A percentile compares a stretch with the other conserved stretches of the same genome.
phyloP scores from a whole-genome alignment of 2,797 vertebrate species.

The Taeniopygia guttata region DNA sequence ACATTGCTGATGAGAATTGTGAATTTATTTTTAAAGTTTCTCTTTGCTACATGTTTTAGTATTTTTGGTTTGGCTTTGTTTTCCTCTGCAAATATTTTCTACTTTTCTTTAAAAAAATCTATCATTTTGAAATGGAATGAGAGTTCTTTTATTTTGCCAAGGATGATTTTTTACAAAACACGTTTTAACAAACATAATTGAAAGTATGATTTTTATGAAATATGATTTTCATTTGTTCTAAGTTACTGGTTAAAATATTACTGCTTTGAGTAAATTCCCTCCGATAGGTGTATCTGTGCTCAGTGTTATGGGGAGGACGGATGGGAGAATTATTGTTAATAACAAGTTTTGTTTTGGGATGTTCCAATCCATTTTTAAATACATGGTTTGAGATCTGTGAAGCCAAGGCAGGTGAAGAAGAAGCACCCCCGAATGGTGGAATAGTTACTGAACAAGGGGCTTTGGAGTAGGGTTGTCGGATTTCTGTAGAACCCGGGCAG shows the following conservation, averaged over 20 bases:
- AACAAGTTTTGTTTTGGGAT: not conserved
- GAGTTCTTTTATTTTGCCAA: constrained; percentile 28
- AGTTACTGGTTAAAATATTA: not conserved
- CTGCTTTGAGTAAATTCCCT: not conserved
- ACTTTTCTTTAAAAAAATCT: not conserved
- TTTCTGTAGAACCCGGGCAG: constrained; percentile 25
- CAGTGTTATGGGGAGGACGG: not conserved
- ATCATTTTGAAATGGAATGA: constrained; percentile 25
- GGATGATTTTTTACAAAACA: not conserved
- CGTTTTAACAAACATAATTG: not conserved
- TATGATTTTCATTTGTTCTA: constrained; percentile 20
- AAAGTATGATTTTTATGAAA: constrained; percentile 8
- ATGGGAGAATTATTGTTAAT: not conserved
- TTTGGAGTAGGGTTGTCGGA: not conserved
- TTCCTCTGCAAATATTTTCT: constrained; percentile 6
- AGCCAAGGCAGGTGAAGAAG: constrained; percentile 49
- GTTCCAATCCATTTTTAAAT: not conserved
- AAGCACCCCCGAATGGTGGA: constrained; percentile 41
- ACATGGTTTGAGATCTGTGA: not conserved
- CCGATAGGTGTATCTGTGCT: not conserved
- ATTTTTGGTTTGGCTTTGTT: not conserved
- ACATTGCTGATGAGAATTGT: constrained; percentile 22
- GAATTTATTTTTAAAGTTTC: constrained; percentile 58
- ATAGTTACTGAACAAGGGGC: not conserved
- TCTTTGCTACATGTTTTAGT: not conserved